Evolutionary conservation across 2,888 invertebrate genomes (phyloP).

Genomic region (Drosophila barbarae): DNA sequence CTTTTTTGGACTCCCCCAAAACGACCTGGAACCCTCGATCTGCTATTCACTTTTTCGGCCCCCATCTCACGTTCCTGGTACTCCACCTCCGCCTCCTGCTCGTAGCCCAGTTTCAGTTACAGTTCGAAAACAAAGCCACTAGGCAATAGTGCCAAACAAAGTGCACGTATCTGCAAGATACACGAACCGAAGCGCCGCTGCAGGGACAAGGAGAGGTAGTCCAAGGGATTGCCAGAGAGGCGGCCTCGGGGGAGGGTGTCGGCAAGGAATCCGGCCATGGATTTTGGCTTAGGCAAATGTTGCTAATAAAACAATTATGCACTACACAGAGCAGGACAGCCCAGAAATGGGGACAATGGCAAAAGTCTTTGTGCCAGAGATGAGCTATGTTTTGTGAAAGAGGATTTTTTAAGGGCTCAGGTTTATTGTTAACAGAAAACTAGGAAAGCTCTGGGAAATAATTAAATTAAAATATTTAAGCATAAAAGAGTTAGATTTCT

Average conservation of each 20-base stretch:
- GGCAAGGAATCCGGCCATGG: conserved; percentile 49
- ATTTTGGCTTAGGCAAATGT: conserved; percentile 65
- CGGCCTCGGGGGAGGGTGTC: conserved; percentile 25
- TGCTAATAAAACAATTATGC: conserved; percentile 72
- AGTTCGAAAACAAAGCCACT: conserved; percentile 53
- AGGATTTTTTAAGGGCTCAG: neutral
- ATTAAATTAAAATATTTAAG: no score
- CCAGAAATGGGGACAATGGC: conserved; percentile 35
- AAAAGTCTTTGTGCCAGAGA: conserved; percentile 15
- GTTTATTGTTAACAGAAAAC: no score
- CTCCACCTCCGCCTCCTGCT: conserved; percentile 7
- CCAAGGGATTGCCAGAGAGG: conserved; percentile 12
- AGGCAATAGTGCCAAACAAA: conserved; percentile 44
- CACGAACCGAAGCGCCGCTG: conserved; percentile 38
- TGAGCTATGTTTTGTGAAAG: neutral
- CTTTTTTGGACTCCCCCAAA: conserved; percentile 39
- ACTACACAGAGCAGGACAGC: conserved; percentile 44
- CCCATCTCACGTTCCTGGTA: conserved; percentile 26
- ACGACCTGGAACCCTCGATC: conserved; percentile 38
- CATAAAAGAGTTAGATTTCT: no score
- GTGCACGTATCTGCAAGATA: conserved; percentile 64
- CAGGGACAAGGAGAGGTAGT: conserved; percentile 1
- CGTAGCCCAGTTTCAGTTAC: conserved; percentile 42
- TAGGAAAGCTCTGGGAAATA: no score
- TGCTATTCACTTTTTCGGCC: conserved; percentile 35